A percentile compares a stretch with the other conserved stretches of the same genome.
These are phyloP conservation scores for Leptoclinus maculatus DNA, from an alignment of 2,797 vertebrate genomes.

Conservation along the genomic window DNA sequence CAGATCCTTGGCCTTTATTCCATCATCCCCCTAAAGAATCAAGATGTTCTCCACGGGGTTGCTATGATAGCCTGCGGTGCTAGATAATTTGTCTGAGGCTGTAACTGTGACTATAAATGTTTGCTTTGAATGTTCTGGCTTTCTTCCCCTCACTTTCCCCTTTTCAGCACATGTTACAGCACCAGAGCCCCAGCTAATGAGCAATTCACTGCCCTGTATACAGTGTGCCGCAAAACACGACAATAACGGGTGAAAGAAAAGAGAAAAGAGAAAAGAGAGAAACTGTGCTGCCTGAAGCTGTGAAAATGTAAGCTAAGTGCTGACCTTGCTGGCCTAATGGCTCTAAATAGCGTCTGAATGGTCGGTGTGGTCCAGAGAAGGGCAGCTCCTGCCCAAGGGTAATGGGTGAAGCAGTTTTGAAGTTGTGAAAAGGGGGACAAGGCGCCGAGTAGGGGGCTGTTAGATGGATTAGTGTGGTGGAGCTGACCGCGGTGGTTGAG, in stretches of 20 bases:
- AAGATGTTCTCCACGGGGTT: conserved; percentile 43
- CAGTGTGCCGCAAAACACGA: conserved; percentile 49
- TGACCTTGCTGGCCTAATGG: conserved; percentile 79
- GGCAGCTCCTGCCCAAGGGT: conserved; percentile 63
- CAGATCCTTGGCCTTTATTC: conserved; percentile 45
- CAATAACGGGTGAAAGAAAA: conserved; percentile 42
- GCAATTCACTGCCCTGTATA: conserved; percentile 36
- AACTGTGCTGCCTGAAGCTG: conserved; percentile 62
- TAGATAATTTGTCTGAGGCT: conserved; percentile 55
- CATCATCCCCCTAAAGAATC: conserved; percentile 40
- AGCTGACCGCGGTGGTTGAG: conserved; percentile 34
- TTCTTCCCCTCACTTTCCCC: conserved; percentile 14
- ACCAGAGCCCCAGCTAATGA: conserved; percentile 56
- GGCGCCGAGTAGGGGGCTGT: conserved; percentile 20
- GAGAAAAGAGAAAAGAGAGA: conserved; percentile 7
- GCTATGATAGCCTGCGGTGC: conserved; percentile 24
- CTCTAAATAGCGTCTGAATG: conserved; percentile 77
- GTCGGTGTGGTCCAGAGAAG: conserved; percentile 70
- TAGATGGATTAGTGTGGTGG: conserved; percentile 55
- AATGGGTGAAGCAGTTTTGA: conserved; percentile 62
- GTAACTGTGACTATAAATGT: conserved; percentile 53
- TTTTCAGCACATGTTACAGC: conserved; percentile 31
- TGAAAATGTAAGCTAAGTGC: conserved; percentile 77
- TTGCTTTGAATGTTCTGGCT: conserved; percentile 43
- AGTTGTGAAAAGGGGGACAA: conserved; percentile 56